phyloP scores from a whole-genome alignment of 2,888 invertebrate species.

The Lithophane socia region DNA sequence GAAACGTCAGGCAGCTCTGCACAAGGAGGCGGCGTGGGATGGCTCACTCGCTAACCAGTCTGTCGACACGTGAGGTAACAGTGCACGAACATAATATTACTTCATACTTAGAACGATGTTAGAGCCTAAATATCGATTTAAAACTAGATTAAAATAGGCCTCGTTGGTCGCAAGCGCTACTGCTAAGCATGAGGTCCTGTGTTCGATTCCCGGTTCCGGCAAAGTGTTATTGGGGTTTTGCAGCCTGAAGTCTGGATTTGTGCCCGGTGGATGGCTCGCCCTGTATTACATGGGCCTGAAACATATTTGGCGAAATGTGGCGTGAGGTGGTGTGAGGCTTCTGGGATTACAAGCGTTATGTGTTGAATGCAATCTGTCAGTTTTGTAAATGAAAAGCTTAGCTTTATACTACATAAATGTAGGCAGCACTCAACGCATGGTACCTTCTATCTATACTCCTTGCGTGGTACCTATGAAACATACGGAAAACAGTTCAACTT shows the following conservation, averaged over 20 bases:
- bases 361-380: neutral
- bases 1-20: conserved; percentile 87
- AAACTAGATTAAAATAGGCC: neutral
- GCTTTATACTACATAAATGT: neutral
- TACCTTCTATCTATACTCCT: too few species aligned
- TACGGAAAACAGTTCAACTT: rapidly evolving
- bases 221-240: neutral
- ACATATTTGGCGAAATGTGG: too few species aligned
- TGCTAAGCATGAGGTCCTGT: too few species aligned
- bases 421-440: neutral
- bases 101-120: neutral
- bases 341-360: neutral
- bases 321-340: neutral
- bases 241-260: too few species aligned
- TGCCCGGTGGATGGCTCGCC: too few species aligned
- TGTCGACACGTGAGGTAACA: conserved; percentile 78
- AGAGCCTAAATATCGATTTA: neutral
- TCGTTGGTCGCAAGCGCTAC: too few species aligned
- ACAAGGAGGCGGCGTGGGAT: conserved; percentile 89
- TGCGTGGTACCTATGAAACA: too few species aligned
- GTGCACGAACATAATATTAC: conserved; percentile 26
- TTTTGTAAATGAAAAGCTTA: neutral
- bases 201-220: too few species aligned
- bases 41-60: conserved; percentile 87
- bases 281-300: too few species aligned